Evolutionary conservation across 2,888 invertebrate species (phyloP).

Genomic region (Oligia strigilis): DNA sequence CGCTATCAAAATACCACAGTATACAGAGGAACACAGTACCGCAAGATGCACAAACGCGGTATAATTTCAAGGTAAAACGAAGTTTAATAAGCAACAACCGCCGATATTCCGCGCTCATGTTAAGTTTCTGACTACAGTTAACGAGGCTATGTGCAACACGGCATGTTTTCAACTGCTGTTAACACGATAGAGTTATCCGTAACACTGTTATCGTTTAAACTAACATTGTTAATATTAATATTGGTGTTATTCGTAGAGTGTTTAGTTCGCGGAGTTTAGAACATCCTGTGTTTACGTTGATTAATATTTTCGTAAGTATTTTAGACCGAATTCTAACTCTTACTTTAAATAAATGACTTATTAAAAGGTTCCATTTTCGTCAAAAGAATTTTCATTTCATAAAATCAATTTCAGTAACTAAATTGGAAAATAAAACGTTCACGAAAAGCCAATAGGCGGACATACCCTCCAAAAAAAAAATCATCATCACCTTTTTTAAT

Average conservation of each 20-base stretch:
- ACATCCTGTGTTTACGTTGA: constrained; percentile 23
- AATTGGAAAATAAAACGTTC: constrained; percentile 21
- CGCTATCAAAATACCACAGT: constrained; percentile 52
- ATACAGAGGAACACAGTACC: constrained; percentile 41
- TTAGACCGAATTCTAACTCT: not conserved
- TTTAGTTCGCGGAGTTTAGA: constrained; percentile 53
- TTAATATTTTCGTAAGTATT: constrained; percentile 18
- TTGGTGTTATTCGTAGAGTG: constrained; percentile 53
- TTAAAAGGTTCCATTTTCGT: not conserved
- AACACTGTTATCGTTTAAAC: constrained; percentile 69
- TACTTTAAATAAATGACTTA: not conserved
- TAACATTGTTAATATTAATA: constrained; percentile 68
- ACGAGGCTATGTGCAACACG: constrained; percentile 76
- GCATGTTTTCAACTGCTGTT: constrained; percentile 76
- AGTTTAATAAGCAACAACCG: constrained; percentile 84
- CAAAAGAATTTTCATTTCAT: not conserved
- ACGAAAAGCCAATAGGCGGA: constrained; percentile 23
- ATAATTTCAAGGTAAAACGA: constrained; percentile 73
- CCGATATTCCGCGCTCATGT: constrained; percentile 73
- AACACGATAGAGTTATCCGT: constrained; percentile 71
- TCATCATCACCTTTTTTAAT: constrained; percentile 68
- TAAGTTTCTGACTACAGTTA: constrained; percentile 74
- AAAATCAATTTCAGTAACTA: constrained; percentile 33
- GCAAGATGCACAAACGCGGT: constrained; percentile 62
- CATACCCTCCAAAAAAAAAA: constrained; percentile 4